phyloP scores from a whole-genome alignment of 2,113 vertebrate genomes.

The Himantopus leucocephalus region DNA sequence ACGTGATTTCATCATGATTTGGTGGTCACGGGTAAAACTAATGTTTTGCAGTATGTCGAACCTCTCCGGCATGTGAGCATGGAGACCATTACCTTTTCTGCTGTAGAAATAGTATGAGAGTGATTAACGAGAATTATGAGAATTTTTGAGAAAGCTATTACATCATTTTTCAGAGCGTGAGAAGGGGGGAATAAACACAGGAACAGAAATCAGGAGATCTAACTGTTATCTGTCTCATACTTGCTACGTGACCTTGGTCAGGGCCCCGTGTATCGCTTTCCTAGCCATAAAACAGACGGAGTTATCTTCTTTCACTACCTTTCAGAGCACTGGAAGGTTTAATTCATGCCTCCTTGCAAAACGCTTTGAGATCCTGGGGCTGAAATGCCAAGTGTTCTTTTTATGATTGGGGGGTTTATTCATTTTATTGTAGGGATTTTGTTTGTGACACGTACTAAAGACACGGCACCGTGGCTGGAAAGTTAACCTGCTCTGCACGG shows the following conservation, averaged over 20 bases:
- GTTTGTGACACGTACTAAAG: neutral
- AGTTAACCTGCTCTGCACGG: neutral
- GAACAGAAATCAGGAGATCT: constrained; percentile 27
- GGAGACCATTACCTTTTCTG: neutral
- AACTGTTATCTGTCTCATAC: constrained; percentile 9
- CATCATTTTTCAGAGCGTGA: neutral
- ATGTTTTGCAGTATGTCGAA: neutral
- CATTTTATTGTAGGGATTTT: neutral
- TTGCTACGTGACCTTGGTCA: constrained; percentile 19
- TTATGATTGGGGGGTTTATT: constrained; percentile 8
- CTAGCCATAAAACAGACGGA: constrained; percentile 8
- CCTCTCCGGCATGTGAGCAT: neutral
- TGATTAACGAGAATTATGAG: neutral
- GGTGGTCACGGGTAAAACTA: neutral
- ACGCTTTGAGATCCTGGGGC: neutral
- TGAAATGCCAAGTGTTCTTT: neutral
- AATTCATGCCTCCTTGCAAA: constrained; percentile 42
- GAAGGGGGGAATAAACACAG: neutral
- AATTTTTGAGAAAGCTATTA: neutral
- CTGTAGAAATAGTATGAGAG: neutral
- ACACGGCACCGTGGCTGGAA: neutral
- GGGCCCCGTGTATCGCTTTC: neutral
- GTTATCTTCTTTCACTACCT: constrained; percentile 46
- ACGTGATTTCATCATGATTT: neutral
- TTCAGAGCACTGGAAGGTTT: constrained; percentile 3